Conservation (phyloP, 2,888 invertebrate species). For the Agrilus biguttatus region DNA sequence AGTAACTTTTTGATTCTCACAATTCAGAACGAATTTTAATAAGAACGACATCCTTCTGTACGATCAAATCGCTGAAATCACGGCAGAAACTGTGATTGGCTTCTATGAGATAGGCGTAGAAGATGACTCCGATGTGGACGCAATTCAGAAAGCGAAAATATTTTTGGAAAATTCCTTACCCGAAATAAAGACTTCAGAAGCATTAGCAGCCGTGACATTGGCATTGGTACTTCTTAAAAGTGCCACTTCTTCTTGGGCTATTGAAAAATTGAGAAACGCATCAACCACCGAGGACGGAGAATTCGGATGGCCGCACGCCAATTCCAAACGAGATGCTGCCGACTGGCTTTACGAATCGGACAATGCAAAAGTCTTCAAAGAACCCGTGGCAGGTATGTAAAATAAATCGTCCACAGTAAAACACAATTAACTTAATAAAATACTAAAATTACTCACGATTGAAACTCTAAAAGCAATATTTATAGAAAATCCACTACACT, state of each 20-base stretch:
- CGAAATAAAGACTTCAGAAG: constrained; percentile 41
- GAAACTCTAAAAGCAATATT: constrained; percentile 1
- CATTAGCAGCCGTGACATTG: constrained; percentile 43
- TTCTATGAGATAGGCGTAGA: constrained; percentile 44
- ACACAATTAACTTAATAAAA: no score
- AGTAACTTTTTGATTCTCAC: no score
- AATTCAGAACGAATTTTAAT: constrained; percentile 1
- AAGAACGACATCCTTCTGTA: constrained; percentile 12
- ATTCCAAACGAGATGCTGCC: constrained; percentile 42
- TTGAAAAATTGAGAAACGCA: constrained; percentile 41
- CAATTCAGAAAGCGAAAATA: constrained; percentile 37
- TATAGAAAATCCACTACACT: neutral
- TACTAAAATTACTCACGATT: neutral
- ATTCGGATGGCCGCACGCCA: constrained; percentile 46
- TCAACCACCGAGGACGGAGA: constrained; percentile 54
- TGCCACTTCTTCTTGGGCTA: constrained; percentile 38
- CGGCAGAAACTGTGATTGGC: constrained; percentile 46
- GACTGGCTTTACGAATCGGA: constrained; percentile 50
- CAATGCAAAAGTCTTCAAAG: constrained; percentile 38
- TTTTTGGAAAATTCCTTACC: constrained; percentile 43
- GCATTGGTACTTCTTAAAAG: constrained; percentile 37
- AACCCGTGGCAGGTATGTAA: constrained; percentile 28
- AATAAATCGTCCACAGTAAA: neutral
- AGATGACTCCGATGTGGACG: constrained; percentile 24
- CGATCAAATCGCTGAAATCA: constrained; percentile 44